phyloP scores from a whole-genome alignment of 2,888 invertebrate genomes.

The Tricholauxania praeusta region DNA sequence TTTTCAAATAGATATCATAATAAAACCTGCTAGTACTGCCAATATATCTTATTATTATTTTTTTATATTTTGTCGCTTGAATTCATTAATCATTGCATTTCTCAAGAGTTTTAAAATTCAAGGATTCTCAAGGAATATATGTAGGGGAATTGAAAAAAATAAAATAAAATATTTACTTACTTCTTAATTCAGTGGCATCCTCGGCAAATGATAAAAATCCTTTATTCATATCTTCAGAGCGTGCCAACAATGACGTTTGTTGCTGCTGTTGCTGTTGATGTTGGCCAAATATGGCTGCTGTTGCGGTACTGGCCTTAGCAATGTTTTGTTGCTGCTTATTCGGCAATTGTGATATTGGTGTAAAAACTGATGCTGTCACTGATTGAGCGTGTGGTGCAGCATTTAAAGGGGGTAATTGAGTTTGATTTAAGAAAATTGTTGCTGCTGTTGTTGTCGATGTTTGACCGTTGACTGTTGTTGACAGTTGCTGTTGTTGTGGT shows the following conservation, averaged over 20 bases:
- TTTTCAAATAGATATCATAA: too few relatives aligned
- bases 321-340: constrained; percentile 43
- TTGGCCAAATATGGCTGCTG: constrained; percentile 45
- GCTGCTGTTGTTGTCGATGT: constrained; percentile 23
- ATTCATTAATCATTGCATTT: too few relatives aligned
- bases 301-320: constrained; percentile 43
- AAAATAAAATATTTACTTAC: constrained; percentile 73
- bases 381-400: constrained; percentile 54
- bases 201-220: constrained; percentile 90
- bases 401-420: constrained; percentile 48
- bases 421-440: constrained; percentile 42
- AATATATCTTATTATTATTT: too few relatives aligned
- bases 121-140: neutral
- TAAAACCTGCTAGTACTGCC: too few relatives aligned
- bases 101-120: too few relatives aligned
- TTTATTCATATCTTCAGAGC: constrained; percentile 85
- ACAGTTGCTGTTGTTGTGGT: constrained; percentile 29
- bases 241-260: constrained; percentile 72
- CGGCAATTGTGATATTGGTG: constrained; percentile 53
- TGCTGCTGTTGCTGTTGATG: constrained; percentile 43
- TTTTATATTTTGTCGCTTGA: too few relatives aligned
- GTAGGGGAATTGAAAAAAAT: constrained; percentile 17
- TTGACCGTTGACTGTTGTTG: constrained; percentile 24
- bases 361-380: constrained; percentile 60
- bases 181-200: constrained; percentile 85